Evolutionary conservation across 2,113 vertebrate species (phyloP), one percentile per base, ranked within the genome.

Genomic region (Saccopteryx bilineata): DNA sequence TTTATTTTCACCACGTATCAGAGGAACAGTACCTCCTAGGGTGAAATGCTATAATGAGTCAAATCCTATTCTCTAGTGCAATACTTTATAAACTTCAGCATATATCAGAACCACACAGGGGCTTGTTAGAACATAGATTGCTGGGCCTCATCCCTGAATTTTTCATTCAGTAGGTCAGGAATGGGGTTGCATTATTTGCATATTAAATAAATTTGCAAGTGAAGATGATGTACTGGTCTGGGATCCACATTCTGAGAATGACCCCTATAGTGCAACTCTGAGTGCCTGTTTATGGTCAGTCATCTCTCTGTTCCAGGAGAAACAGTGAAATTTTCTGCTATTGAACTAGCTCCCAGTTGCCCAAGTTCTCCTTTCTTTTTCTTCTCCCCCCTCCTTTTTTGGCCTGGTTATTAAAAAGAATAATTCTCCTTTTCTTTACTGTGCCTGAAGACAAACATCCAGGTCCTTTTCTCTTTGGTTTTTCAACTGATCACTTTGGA

Each of bases 1-100:
- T 91, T 93, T 93, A 52, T 96, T 94, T 95, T 80, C 7, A 63
- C 69, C 78, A 81, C 90, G 72, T 79, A 50, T 66, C 48, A 65
- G 74, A 71, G 76, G 56, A 95, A 50, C 24, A 68, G 71, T 61
- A 33, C 7, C 54, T 87, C 84, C 60, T 39, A 71, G 84, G 91
- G 72, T 31, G 15, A 95, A 93, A 28, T 63, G 28, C 31, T 75
- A 0, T 66, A 82, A 81, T 11, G 69, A 96, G 78, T 26, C 80
- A 71, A 87, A 84, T 76, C 39, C 28, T 82, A n/a, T 54, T 84
- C 33, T 69, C 52, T 82, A 56, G 69, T 50, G 52, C 26, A 83
- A 13, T 72, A 46, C 54, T 76, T 83, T 76, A 13, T 15, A 90
- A 72, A 92, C 52, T 61, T 83, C 39, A 90, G 21, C 9, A 0